Base-by-base conservation (phyloP, 2,888 invertebrate species). In the Gerris lacustris region DNA sequence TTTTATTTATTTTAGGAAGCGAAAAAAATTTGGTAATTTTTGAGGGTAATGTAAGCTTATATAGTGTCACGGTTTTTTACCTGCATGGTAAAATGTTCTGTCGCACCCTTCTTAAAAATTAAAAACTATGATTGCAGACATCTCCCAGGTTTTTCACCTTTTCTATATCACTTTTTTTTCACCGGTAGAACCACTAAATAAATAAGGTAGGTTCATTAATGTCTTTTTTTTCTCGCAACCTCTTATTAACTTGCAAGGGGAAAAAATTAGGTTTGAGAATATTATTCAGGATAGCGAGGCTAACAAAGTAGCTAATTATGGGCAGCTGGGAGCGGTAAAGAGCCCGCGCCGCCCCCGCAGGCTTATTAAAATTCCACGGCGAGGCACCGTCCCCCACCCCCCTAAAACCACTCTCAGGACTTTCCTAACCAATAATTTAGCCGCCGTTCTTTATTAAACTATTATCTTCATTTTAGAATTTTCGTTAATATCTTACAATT, bases 231-330 rank as follows among this genome's bases (percentile, higher is more conserved):
- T 5, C 55, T 15, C 11, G 55, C 9, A 15, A 15, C 1, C 55
- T 15, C 55, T 55, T 55, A 55, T 55, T 55, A 55, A 55, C 55
- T 55, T 31, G 31, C 31, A 31, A 31, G 55, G 15, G 55, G 55
- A 15, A 55, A 55, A 55, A 55, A 55, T 55, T 9, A 15, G 55
- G 55, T 55, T 55, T 9, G 55, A 31, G 31, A 31, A 31, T 31
- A 31, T 31, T 31, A 31, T 31, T 31, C 31, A 31, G 31, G 9
- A 55, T 9, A 15, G 55, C 9, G 55, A 55, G 11, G 55, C 55
- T 55, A 55, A 55, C 55, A 55, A 55, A 55, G 55, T 55, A 55
- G 55, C 55, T 55, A 55, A 55, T 55, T 55, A 55, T 55, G 15
- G 55, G 9, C 55, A 55, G 15, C 11, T 11, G 55, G 15, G 55